A percentile compares a stretch with the other conserved stretches of the same genome.
These are phyloP conservation scores for Periophthalmus magnuspinnatus DNA, from an alignment of 2,797 vertebrate genomes.

Conservation along the genomic window DNA sequence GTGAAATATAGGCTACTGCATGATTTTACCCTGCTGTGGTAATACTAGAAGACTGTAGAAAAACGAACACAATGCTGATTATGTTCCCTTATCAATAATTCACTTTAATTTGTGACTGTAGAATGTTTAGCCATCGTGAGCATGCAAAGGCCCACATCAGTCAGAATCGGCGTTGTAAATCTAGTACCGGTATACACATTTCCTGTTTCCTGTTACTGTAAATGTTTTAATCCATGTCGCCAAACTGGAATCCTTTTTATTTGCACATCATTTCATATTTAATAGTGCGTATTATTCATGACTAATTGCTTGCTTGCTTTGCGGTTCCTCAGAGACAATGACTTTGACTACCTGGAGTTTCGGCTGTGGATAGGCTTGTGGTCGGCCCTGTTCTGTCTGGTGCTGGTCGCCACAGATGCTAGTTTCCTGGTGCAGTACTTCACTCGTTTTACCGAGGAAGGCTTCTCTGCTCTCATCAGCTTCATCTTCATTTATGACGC, in stretches of 20 bases:
- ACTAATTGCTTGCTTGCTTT: neutral
- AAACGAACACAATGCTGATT: conserved; percentile 54
- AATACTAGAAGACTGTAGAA: conserved; percentile 38
- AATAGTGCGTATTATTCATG: neutral
- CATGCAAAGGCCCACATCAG: neutral
- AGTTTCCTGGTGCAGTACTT: conserved; percentile 98
- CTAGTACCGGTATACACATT: neutral
- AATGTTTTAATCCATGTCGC: too few species aligned
- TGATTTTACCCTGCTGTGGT: neutral
- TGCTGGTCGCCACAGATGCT: conserved; percentile 93
- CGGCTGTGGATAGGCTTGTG: conserved; percentile 98
- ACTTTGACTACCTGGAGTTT: conserved; percentile 94
- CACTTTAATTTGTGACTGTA: conserved; percentile 62
- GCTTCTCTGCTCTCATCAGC: conserved; percentile 95
- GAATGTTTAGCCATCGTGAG: conserved; percentile 26
- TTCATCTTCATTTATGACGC: conserved; percentile 99
- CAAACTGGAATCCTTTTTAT: too few species aligned
- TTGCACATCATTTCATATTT: neutral
- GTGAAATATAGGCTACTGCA: neutral
- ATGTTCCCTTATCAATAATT: conserved; percentile 81
- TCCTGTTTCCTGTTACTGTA: neutral
- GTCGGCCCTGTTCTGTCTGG: conserved; percentile 88
- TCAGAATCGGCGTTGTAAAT: conserved; percentile 31
- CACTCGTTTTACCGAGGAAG: conserved; percentile 96
- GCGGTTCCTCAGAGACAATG: conserved; percentile 82